Percentiles rank a stretch among this genome's conserved stretches.
phyloP scores from a whole-genome alignment of 2,888 invertebrate species.

The Hoplodrina ambigua region DNA sequence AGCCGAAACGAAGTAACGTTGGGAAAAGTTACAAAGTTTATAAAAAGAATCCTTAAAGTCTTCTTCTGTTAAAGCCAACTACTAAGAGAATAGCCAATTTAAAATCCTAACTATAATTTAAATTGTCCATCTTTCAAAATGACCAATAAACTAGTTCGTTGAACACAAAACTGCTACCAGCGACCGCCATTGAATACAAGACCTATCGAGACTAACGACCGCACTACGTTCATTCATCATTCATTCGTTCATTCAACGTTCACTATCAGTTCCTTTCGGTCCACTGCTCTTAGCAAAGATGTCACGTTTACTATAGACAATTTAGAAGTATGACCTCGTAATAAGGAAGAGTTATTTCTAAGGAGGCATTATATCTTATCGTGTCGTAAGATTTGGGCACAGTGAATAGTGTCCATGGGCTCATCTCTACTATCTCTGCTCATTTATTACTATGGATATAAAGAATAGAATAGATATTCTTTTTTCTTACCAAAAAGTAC shows the following conservation, averaged over 20 bases:
- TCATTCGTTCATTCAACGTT: conserved; percentile 56
- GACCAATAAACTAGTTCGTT: neutral
- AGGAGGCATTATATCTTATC: neutral
- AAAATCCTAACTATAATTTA: neutral
- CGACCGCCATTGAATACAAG: conserved; percentile 1
- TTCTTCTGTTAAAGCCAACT: too few species aligned
- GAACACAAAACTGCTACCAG: neutral
- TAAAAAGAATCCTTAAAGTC: too few species aligned
- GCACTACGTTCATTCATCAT: conserved; percentile 38
- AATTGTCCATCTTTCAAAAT: neutral
- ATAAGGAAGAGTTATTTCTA: neutral
- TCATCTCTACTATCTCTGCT: neutral
- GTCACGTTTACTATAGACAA: conserved; percentile 23
- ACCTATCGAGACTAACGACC: conserved; percentile 36
- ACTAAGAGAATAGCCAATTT: too few species aligned
- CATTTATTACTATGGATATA: conserved; percentile 1
- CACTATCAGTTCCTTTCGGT: conserved; percentile 60
- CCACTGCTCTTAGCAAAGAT: conserved; percentile 46
- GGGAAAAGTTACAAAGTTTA: too few species aligned
- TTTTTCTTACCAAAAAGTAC: too few species aligned
- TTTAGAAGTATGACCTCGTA: neutral
- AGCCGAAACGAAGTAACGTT: too few species aligned
- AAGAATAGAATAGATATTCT: too few species aligned
- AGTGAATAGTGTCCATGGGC: neutral
- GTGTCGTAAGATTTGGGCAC: neutral